Evolutionary conservation across 2,113 vertebrate genomes (phyloP).

Genomic region (Herpetotheres cachinnans): DNA sequence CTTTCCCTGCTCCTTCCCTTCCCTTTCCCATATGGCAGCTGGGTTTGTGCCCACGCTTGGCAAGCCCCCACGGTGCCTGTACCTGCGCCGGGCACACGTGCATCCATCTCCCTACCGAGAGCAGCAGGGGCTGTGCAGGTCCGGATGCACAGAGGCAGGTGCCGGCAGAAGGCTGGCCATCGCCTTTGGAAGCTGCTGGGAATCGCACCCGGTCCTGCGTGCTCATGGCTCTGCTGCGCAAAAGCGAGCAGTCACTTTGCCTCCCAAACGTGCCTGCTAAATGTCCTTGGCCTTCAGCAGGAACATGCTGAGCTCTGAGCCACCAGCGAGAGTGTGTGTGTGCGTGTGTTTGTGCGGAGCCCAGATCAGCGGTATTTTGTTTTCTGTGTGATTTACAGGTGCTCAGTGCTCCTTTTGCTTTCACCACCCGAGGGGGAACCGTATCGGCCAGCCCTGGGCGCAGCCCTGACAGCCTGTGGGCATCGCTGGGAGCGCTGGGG

Average conservation of each 20-base stretch:
- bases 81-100: background rate
- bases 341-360: background rate
- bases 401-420: background rate
- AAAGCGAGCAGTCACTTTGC: background rate
- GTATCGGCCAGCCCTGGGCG: background rate
- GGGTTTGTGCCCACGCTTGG: background rate
- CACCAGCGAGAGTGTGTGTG: rapidly evolving
- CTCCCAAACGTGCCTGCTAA: background rate
- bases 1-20: background rate
- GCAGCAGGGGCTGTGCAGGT: background rate
- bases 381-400: background rate
- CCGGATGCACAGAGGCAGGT: background rate
- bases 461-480: rapidly evolving
- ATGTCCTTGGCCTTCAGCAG: background rate
- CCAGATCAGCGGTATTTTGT: rapidly evolving
- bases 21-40: background rate
- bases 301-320: background rate
- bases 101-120: rapidly evolving
- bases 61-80: background rate
- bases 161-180: background rate
- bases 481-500: background rate
- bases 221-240: rapidly evolving
- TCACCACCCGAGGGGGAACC: rapidly evolving
- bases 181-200: background rate
- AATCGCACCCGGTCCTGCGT: rapidly evolving